Base-by-base conservation (phyloP, 1,140 invertebrate genomes). In the Drosophila jambulina region DNA sequence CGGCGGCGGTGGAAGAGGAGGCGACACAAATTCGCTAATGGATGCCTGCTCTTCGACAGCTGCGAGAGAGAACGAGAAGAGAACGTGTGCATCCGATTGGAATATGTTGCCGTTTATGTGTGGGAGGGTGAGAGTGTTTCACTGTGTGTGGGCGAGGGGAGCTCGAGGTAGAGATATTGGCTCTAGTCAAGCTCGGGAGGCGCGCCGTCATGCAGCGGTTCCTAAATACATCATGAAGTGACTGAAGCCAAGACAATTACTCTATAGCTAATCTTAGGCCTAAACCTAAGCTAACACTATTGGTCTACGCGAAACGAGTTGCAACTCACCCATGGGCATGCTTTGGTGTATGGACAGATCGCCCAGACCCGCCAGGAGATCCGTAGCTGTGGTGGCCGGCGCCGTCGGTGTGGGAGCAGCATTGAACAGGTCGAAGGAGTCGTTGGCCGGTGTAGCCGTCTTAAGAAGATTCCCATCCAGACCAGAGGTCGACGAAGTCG, bases 341-440 rank as follows among this genome's bases (percentile, higher is more conserved):
- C 84, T 87, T 78, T 92, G 82, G 72, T 92, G 91, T 46, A 93
- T 92, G 19, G 90, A 91, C 43, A 93, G 49, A 78, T 93, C 92
- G 21, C 91, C 92, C 58, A 95, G 87, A 71, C 95, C 95, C 2
- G 94, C 94, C 42, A 96, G 80, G 61, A 96, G 93, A 93, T 96
- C 95, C n/a, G 91, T 92, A 32, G 91, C 87, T 34, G 91, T 90
- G 19, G 80, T 67, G 25, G 78, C 58, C 8, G 59, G 49, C 3
- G 64, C 58, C 51, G 75, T 1, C 27, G 61, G 40, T 25, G 75
- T 15, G 4, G 80, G 17, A 29, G 85, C 34, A 19, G 74, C 53
- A 54, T 76, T 91, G 38, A 92, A 92, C 36, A 92, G 72, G 57
- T 92, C 91, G 56, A 92, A 92, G 9, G 84, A 79, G 59, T 91